These are phyloP conservation scores for Eupeodes latifasciatus DNA, from an alignment of 2,888 invertebrate species.

Conservation along the genomic window DNA sequence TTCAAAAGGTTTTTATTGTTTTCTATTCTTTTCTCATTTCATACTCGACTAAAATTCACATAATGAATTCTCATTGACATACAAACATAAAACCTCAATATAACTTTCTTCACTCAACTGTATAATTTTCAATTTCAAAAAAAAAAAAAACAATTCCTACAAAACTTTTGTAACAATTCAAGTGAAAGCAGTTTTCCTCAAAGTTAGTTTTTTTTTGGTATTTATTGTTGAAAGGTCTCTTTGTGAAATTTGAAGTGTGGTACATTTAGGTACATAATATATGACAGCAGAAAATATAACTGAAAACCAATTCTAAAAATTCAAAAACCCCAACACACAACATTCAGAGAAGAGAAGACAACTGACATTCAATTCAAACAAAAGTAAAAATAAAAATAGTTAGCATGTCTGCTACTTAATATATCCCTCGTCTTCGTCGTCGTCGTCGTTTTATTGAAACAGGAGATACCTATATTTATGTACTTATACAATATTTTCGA, in stretches of 20 bases:
- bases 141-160: not conserved
- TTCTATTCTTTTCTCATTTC: not conserved
- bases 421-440: constrained; percentile 37
- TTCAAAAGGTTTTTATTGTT: not conserved
- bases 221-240: constrained; percentile 24
- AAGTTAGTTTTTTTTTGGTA: not conserved
- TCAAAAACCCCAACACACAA: constrained; percentile 5
- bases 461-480: constrained; percentile 37
- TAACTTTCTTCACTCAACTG: constrained; percentile 4
- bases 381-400: constrained; percentile 22
- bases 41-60: constrained; percentile 6
- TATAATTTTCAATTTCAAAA: constrained; percentile 8
- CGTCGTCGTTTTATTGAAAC: not conserved
- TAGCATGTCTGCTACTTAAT: constrained; percentile 59
- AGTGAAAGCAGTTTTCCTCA: constrained; percentile 39
- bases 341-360: constrained; percentile 25
- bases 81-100: constrained; percentile 1
- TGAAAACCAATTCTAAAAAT: constrained; percentile 17
- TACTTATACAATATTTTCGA: constrained; percentile 42
- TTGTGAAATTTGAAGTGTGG: constrained; percentile 25
- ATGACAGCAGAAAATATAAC: constrained; percentile 21
- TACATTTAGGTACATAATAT: constrained; percentile 10
- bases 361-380: constrained; percentile 48
- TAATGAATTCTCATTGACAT: not conserved
- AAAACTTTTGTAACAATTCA: constrained; percentile 27